These are phyloP conservation scores for Lucinisca nassula DNA, from an alignment of 2,888 invertebrate genomes.

Conservation along the genomic window DNA sequence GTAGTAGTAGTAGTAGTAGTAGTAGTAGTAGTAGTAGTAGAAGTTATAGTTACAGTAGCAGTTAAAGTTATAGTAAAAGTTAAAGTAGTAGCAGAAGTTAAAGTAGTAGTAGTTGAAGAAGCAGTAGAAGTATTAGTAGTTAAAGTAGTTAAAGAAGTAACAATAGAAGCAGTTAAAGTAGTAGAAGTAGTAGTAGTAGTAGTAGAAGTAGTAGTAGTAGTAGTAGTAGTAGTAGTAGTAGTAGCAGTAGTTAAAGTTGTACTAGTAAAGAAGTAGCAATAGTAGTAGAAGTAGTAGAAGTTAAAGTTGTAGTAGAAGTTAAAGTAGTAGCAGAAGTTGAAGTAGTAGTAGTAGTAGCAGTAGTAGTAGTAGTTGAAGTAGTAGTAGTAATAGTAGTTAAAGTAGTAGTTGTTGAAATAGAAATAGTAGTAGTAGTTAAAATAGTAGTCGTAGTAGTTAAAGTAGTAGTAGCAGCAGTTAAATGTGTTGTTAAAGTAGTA, in stretches of 20 bases:
- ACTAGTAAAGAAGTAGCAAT: not conserved
- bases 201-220: conserved; percentile 19
- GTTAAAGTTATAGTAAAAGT: not conserved
- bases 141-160: not conserved
- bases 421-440: not conserved
- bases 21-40: not conserved
- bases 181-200: conserved; percentile 24
- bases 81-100: not conserved
- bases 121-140: not conserved
- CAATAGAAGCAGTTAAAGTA: conserved; percentile 5
- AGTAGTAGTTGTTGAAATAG: not conserved
- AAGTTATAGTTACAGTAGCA: conserved; percentile 35
- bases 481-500: conserved; percentile 22
- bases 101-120: not conserved
- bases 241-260: not conserved
- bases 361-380: conserved; percentile 10
- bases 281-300: not conserved
- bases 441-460: not conserved
- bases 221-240: conserved; percentile 8
- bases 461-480: conserved; percentile 40
- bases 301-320: conserved; percentile 2
- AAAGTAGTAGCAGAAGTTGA: not conserved
- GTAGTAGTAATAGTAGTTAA: conserved; percentile 28
- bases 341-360: conserved; percentile 10
- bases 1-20: not conserved